Base-by-base conservation (phyloP, 2,888 invertebrate genomes). In the Pachymerium ferrugineum region DNA sequence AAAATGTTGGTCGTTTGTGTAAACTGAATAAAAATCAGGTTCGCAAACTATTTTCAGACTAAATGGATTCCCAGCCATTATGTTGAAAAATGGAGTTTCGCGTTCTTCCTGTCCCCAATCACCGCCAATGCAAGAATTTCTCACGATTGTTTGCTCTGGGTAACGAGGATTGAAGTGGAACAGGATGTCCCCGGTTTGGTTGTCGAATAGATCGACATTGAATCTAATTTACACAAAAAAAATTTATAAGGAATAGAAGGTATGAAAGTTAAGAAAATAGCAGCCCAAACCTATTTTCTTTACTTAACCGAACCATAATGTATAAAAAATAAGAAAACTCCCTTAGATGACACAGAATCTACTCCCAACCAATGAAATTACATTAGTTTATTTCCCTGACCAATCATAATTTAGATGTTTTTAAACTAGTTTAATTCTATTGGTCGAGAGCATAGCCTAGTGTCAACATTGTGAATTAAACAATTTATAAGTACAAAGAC, bases 111-210 rank as follows among this genome's bases (percentile, higher is more conserved):
- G 79, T 5, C 87, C 87, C 89, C 89, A 89, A 62, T 80, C 77
- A 29, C 86, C 89, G 25, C 82, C 80, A 86, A 76, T 73, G 67
- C 88, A 88, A 14, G 89, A 85, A 83, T 92, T 92, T 31, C 90
- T 86, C 75, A 91, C 88, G 70, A 92, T 87, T 1, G 88, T 84
- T 78, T 88, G 88, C 29, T 67, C 84, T 84, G 16, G 35, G 70
- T 33, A 91, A 77, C 93, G 86, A 22, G 92, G 88, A 84, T 92
- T 91, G 78, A 90, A 86, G 84, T 94, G 93, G 79, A 92, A 84
- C 54, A 88, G 86, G 76, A 93, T 87, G 16, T 73, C 62, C 4
- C 12, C 35, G 8, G 28, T 10, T 6, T 3, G 8, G 4, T 16
- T 6, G n/a, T 68, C n/a, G 29, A 14, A 62, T 22, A 75, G 29